These are phyloP conservation scores for Lampris incognitus DNA, from an alignment of 2,113 vertebrate species.

Conservation along the genomic window DNA sequence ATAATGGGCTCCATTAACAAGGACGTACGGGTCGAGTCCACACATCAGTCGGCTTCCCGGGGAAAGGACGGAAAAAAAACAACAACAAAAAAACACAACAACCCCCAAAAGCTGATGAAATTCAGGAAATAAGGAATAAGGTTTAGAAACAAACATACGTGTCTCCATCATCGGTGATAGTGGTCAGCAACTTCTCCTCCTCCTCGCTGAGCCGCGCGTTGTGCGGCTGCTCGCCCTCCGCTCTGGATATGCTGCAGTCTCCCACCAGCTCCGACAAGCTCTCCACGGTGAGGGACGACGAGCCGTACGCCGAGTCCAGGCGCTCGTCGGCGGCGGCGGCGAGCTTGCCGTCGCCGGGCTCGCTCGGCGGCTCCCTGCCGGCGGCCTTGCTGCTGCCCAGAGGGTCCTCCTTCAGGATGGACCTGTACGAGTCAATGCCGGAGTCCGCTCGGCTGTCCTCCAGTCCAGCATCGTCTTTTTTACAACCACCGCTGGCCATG, in stretches of 20 bases:
- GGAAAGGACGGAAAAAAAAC: not conserved
- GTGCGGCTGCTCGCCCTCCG: conserved; percentile 1
- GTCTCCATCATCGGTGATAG: conserved; percentile 84
- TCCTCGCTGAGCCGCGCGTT: conserved; percentile 54
- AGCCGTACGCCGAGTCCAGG: conserved; percentile 82
- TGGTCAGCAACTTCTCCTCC: conserved; percentile 74
- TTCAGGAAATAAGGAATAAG: not conserved
- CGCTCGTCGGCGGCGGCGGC: conserved; percentile 71
- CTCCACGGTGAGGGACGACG: conserved; percentile 79
- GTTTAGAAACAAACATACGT: conserved; percentile 75
- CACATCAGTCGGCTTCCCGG: too few species aligned
- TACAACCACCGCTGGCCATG: conserved; percentile 73
- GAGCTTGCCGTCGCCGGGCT: conserved; percentile 77
- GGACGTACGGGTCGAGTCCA: too few species aligned
- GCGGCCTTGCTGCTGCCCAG: conserved; percentile 29
- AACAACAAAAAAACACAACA: conserved; percentile 18
- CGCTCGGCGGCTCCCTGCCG: conserved; percentile 40
- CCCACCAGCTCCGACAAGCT: conserved; percentile 73
- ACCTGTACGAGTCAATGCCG: conserved; percentile 77
- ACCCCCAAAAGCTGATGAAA: not conserved
- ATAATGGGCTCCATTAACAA: too few species aligned
- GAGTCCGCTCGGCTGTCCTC: conserved; percentile 80
- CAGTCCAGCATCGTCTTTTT: conserved; percentile 67
- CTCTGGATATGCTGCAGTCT: conserved; percentile 60
- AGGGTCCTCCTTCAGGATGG: conserved; percentile 74